Conservation (phyloP, 2,888 invertebrate species). For the Lasioglossum malachurum region DNA sequence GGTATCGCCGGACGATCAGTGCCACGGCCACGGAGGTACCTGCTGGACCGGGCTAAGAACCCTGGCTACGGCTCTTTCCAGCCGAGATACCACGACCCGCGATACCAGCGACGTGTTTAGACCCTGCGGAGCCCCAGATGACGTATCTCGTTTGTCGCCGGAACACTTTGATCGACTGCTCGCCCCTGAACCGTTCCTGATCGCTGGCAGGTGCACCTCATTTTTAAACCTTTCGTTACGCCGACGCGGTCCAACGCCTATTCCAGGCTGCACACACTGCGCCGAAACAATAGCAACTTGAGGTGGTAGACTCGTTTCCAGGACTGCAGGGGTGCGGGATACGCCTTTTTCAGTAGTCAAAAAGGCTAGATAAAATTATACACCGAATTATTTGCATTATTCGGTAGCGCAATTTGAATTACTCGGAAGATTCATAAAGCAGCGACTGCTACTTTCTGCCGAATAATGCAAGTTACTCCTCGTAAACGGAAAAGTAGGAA, state of each 20-base stretch:
- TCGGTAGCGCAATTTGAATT: no score
- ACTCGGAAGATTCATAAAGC: no score
- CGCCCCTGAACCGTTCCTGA: not conserved
- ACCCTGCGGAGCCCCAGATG: conserved; percentile 52
- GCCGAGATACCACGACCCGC: conserved; percentile 71
- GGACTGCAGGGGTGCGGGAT: no score
- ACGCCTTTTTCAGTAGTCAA: no score
- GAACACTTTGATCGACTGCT: conserved; percentile 37
- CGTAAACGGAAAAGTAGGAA: no score
- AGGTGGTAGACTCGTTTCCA: no score
- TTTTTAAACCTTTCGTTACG: not conserved
- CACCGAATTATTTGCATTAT: no score
- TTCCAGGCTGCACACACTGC: not conserved
- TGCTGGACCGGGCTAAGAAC: conserved; percentile 74
- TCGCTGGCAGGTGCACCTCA: not conserved
- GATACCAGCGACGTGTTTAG: conserved; percentile 71
- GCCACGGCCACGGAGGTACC: conserved; percentile 76
- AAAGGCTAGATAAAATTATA: no score
- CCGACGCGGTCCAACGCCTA: not conserved
- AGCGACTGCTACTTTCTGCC: no score
- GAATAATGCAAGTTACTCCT: no score
- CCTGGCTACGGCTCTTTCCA: conserved; percentile 73
- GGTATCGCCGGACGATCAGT: conserved; percentile 80
- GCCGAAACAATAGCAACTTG: not conserved
- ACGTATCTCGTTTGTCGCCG: conserved; percentile 47